Evolutionary conservation across 1,140 invertebrate genomes (phyloP), one percentile per base, ranked within the genome.

Genomic region (Stratiolaelaps scimitus): DNA sequence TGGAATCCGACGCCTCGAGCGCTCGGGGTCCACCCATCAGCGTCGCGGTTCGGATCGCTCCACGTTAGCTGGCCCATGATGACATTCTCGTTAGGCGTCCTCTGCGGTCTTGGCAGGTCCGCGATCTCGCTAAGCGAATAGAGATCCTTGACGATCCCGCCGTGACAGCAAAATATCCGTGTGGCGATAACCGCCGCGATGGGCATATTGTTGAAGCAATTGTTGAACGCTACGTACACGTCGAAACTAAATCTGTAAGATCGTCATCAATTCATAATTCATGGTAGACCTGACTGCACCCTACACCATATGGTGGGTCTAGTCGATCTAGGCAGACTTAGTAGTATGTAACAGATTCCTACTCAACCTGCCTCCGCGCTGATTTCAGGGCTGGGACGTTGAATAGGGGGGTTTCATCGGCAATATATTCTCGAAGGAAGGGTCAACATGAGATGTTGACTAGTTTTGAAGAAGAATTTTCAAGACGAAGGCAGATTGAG

Each of bases 31-130:
- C 80, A 81, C 19, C 80, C 81, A 70, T 67, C 68, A 26, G 75
- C 77, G 1, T 72, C 81, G 70, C 81, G 79, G 70, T 81, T 79
- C 64, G 79, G 79, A 71, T 81, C 80, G 26, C 78, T 79, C 81
- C 81, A 83, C 56, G 82, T 70, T 28, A 83, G 70, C 72, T 83
- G 81, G 72, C 81, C 82, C n/a, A 82, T 73, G 13, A 82, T 72
- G 34, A 81, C 81, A 71, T 81, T 78, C 68, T 82, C 81, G 56
- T 43, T 53, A 23, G 81, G 79, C 19, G 80, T 78, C 70, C 80
- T 79, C 68, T 79, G 80, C 4, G 79, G 79, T 56, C 79, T 69
- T 77, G 79, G 79, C 53, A 81, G 79, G 43, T 79, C 76, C 46
- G 79, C 72, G 46, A 81, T 81, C 70, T 80, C 79, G 71, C 81